Conservation (phyloP, 2,113 vertebrate genomes). For the Ibidorhyncha struthersii region DNA sequence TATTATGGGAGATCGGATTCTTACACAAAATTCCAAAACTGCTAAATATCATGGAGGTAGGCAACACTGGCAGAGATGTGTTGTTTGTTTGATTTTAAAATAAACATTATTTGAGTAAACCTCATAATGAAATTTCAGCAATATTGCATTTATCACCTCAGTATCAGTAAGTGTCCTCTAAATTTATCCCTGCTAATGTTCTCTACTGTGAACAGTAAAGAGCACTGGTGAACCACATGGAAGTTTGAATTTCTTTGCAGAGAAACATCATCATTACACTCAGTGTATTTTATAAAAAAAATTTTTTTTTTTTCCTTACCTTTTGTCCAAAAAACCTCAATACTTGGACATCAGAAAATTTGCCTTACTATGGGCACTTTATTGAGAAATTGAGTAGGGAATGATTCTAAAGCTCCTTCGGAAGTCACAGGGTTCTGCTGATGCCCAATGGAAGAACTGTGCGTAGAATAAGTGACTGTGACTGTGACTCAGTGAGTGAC, state of each 20-base stretch:
- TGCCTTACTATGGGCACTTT: background rate
- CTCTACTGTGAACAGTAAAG: background rate
- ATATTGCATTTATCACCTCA: background rate
- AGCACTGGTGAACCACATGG: background rate
- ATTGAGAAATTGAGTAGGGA: background rate
- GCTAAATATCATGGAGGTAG: background rate
- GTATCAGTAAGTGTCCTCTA: background rate
- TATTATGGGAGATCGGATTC: background rate
- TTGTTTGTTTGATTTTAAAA: background rate
- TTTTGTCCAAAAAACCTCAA: background rate
- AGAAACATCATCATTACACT: background rate
- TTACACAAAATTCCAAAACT: background rate
- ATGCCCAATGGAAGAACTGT: background rate
- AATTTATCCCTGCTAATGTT: background rate
- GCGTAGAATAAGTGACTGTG: background rate
- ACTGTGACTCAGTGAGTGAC: background rate
- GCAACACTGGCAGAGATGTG: background rate
- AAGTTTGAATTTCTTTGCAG: background rate
- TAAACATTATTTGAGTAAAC: background rate
- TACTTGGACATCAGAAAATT: background rate
- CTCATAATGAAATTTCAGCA: background rate
- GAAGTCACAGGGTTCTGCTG: background rate
- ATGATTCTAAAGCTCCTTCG: background rate
- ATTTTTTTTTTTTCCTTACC: background rate
- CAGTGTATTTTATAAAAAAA: background rate